Evolutionary conservation across 2,113 vertebrate species (phyloP).

Genomic region (Hippocampus guttulatus): DNA sequence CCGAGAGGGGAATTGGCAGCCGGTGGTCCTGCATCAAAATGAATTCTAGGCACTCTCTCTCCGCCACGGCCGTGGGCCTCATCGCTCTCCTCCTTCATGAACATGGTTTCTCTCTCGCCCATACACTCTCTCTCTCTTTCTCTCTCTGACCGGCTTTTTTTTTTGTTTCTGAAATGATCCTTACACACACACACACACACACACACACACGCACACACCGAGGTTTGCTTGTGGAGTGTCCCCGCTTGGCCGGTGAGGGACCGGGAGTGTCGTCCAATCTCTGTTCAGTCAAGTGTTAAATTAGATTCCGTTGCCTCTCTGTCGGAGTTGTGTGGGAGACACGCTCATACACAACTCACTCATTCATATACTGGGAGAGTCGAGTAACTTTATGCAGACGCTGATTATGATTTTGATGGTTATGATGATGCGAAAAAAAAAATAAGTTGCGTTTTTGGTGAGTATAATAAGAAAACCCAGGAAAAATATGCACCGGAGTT

Average conservation of each 20-base stretch:
- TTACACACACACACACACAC: constrained; percentile 15
- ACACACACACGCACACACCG: constrained; percentile 5
- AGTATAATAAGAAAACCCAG: not conserved
- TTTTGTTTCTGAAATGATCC: constrained; percentile 32
- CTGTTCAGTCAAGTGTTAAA: constrained; percentile 72
- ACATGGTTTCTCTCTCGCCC: constrained; percentile 23
- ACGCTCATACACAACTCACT: constrained; percentile 36
- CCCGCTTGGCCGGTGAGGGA: constrained; percentile 45
- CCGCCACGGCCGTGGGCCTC: constrained; percentile 25
- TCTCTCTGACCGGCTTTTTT: constrained; percentile 24
- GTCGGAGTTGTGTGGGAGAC: constrained; percentile 38
- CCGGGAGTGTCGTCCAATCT: constrained; percentile 66
- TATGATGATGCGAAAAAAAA: constrained; percentile 9
- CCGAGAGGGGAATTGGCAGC: constrained; percentile 60
- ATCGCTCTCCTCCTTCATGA: constrained; percentile 18
- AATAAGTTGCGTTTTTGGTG: not conserved
- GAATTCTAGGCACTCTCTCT: constrained; percentile 63
- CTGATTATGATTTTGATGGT: not conserved
- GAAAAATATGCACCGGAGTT: not conserved
- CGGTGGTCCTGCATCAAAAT: constrained; percentile 46
- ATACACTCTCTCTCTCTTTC: constrained; percentile 19
- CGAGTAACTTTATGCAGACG: not conserved
- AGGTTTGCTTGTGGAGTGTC: constrained; percentile 42
- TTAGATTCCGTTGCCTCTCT: constrained; percentile 73
- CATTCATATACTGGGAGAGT: constrained; percentile 25